Evolutionary conservation across 1,140 invertebrate genomes (phyloP).

Genomic region (Zaprionus ornatus): DNA sequence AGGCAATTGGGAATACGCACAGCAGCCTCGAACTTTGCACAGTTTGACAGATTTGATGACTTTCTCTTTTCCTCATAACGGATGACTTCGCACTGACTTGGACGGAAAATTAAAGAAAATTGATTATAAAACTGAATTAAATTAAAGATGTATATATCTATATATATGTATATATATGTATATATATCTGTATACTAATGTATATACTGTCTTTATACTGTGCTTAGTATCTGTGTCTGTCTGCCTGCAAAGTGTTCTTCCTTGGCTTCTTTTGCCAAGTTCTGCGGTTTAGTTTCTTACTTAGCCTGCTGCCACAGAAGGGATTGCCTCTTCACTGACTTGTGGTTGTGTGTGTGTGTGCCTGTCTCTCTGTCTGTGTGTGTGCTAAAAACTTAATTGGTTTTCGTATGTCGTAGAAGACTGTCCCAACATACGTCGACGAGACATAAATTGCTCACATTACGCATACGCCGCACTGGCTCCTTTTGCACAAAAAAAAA

Average conservation of each 20-base stretch:
- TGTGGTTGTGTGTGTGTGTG: conserved; percentile 44
- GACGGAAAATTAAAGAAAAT: background rate
- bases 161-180: too few relatives aligned
- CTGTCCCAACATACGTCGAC: conserved; percentile 25
- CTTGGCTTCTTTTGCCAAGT: conserved; percentile 15
- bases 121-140: background rate
- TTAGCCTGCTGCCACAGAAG: conserved; percentile 26
- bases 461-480: conserved; percentile 27
- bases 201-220: background rate
- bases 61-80: background rate
- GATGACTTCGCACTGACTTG: background rate
- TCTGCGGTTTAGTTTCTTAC: conserved; percentile 14
- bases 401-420: conserved; percentile 44
- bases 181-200: background rate
- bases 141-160: background rate
- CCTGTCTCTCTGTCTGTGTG: background rate
- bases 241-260: conserved; percentile 3
- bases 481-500: conserved; percentile 5
- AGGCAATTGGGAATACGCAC: conserved; percentile 13
- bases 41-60: conserved; percentile 1
- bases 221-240: background rate
- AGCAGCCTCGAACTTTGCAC: background rate
- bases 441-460: conserved; percentile 53
- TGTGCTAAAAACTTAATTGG: conserved; percentile 70
- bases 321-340: background rate